Evolutionary conservation across 1,140 invertebrate genomes (phyloP).

Genomic region (Drosophila pandora): DNA sequence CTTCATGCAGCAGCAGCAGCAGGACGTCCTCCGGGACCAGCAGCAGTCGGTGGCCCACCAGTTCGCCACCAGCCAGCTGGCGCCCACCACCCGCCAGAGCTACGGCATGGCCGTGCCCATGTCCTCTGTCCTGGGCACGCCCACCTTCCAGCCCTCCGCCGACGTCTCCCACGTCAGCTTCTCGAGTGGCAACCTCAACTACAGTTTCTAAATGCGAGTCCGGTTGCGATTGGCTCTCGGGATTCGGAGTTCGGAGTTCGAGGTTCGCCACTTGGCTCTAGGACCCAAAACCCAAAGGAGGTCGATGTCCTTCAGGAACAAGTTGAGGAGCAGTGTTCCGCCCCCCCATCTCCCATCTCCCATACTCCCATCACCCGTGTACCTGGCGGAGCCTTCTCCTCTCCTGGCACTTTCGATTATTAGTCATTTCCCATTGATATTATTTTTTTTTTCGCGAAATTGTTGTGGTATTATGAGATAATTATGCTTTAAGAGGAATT

Average conservation of each 20-base stretch:
- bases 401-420: neutral
- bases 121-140: conserved; percentile 38
- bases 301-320: no score
- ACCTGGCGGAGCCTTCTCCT: neutral
- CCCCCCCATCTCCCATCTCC: no score
- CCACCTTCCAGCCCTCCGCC: conserved; percentile 51
- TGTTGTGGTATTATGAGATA: neutral
- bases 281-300: no score
- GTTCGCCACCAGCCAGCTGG: conserved; percentile 53
- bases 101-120: conserved; percentile 55
- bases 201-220: conserved; percentile 55
- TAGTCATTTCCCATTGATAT: neutral
- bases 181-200: conserved; percentile 70
- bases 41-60: conserved; percentile 66
- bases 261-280: no score
- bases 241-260: neutral
- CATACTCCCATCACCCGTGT: neutral
- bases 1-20: conserved; percentile 70
- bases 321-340: no score
- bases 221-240: neutral
- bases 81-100: conserved; percentile 51
- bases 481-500: neutral
- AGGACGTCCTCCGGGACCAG: conserved; percentile 62
- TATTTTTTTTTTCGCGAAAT: conserved; percentile 3
- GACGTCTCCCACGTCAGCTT: conserved; percentile 76